Percentiles rank a stretch among this genome's conserved stretches.
phyloP scores from a whole-genome alignment of 2,113 vertebrate species.

The Balaenoptera acutorostrata region DNA sequence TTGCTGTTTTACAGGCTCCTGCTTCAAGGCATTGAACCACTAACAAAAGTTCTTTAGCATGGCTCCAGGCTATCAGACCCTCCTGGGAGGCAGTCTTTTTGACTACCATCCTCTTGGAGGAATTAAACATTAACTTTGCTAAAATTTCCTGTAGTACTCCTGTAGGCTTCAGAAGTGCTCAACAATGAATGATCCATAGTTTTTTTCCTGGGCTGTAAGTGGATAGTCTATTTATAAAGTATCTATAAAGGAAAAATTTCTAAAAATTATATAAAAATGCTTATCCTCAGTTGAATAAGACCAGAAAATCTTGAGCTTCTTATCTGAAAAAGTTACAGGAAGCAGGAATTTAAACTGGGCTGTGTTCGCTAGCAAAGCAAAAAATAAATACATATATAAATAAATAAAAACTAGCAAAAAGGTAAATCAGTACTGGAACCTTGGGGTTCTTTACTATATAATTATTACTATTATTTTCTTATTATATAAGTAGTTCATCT shows the following conservation, averaged over 20 bases:
- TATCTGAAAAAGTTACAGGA: neutral
- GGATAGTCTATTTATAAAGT: neutral
- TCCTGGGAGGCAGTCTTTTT: neutral
- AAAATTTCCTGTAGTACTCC: neutral
- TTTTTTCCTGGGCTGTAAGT: neutral
- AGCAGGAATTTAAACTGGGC: neutral
- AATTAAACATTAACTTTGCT: neutral
- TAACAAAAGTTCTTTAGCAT: neutral
- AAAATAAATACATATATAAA: neutral
- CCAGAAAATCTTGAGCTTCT: neutral
- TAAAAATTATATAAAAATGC: neutral
- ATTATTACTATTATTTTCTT: neutral
- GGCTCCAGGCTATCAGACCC: neutral
- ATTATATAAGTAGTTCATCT: neutral
- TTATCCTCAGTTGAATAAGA: neutral
- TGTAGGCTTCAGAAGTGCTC: neutral
- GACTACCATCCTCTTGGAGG: neutral
- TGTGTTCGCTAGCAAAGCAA: neutral
- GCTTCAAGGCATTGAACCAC: neutral
- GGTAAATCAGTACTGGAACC: neutral
- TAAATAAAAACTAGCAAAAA: neutral
- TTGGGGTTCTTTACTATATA: neutral
- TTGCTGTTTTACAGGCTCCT: neutral
- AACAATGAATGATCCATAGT: neutral
- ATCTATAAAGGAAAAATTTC: neutral